Evolutionary conservation across 2,113 vertebrate species (phyloP).

Genomic region (Burhinus oedicnemus): DNA sequence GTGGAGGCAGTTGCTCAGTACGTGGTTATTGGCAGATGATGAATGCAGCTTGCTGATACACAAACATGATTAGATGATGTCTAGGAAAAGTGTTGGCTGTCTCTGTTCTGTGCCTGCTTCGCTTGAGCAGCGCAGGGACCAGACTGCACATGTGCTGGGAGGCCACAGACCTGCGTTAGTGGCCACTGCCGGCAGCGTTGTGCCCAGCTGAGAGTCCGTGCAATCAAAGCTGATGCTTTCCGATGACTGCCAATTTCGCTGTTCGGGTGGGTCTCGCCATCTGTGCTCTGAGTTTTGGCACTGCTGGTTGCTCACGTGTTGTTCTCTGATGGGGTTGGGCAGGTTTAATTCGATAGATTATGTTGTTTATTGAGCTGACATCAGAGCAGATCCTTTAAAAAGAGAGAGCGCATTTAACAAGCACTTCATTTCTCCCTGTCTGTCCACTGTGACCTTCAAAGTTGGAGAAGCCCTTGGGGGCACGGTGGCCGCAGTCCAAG

Average conservation of each 20-base stretch:
- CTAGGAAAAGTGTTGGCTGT: not conserved
- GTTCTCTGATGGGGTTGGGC: not conserved
- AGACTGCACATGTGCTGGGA: rapidly evolving
- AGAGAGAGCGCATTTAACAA: not conserved
- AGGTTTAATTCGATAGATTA: not conserved
- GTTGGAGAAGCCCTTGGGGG: not conserved
- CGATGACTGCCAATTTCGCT: not conserved
- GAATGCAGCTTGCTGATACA: not conserved
- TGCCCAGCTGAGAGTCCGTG: not conserved
- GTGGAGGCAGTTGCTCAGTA: not conserved
- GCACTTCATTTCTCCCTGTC: not conserved
- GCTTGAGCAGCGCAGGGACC: rapidly evolving
- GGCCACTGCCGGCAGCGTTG: rapidly evolving
- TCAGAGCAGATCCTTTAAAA: not conserved
- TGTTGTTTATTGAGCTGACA: not conserved
- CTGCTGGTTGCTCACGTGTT: not conserved
- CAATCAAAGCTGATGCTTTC: rapidly evolving
- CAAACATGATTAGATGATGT: not conserved
- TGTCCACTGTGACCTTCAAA: constrained; percentile 11
- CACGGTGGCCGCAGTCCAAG: not conserved
- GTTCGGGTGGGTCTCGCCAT: not conserved
- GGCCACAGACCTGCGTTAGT: not conserved
- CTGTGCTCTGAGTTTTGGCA: not conserved
- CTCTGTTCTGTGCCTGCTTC: not conserved
- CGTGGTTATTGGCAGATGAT: not conserved